Conservation (phyloP, 2,888 invertebrate species). For the Cheilosia grossa region DNA sequence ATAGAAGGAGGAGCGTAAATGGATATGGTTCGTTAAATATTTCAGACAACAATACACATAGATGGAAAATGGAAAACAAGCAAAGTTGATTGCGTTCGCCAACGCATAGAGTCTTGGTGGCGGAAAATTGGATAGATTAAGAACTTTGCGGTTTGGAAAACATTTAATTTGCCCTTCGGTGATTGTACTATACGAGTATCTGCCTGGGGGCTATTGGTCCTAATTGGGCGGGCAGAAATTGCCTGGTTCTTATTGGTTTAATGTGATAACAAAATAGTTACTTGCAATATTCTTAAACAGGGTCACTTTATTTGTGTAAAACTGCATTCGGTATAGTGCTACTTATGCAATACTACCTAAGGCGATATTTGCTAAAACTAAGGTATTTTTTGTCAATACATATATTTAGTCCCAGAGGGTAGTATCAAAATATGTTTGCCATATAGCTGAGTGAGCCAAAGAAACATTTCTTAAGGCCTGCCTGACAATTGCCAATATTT, state of each 20-base stretch:
- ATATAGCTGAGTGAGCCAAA: no score
- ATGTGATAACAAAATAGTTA: no score
- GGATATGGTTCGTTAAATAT: constrained; percentile 52
- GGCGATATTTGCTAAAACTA: no score
- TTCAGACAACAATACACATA: constrained; percentile 33
- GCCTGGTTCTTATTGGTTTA: background rate
- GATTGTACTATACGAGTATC: background rate
- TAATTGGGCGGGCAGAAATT: background rate
- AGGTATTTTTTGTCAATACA: no score
- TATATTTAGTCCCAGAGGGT: no score
- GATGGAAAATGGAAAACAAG: constrained; percentile 19
- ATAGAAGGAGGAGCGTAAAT: background rate
- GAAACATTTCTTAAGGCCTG: no score
- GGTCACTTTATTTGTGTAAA: no score
- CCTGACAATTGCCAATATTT: no score
- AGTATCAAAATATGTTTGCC: no score
- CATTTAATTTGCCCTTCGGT: constrained; percentile 30
- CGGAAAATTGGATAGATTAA: constrained; percentile 37
- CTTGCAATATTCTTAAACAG: no score
- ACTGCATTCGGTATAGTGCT: no score
- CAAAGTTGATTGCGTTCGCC: constrained; percentile 17
- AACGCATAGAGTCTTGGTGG: constrained; percentile 11
- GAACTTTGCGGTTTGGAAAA: constrained; percentile 34
- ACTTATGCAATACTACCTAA: no score
- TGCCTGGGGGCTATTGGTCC: background rate